Base-by-base conservation (phyloP, 1,140 invertebrate genomes). In the Orchestia grillus region DNA sequence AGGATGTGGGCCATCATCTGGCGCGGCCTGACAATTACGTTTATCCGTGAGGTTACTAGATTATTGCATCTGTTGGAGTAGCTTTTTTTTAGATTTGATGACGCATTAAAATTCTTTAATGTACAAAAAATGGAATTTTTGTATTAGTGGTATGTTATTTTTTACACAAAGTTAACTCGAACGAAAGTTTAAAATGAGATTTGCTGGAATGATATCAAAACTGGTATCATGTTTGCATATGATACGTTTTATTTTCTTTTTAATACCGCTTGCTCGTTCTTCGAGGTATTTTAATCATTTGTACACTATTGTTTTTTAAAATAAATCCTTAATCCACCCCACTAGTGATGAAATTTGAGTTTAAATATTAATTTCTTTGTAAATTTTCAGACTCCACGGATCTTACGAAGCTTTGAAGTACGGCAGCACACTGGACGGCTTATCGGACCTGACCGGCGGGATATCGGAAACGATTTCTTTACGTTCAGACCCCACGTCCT, bases 321-420 rank as follows among this genome's bases (percentile, higher is more conserved):
- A 77, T 77, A 36, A 8, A 77, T 15, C 28, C 11, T 77, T 23
- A 77, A 15, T 19, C 15, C 11, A 3, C 36, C 62, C 62, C 62
- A 36, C 62, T 15, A 28, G 11, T 77, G 62, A 23, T 36, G 3
- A 77, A 77, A 77, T 3, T 77, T 77, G 62, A 77, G 3, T 90
- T 42, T 11, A 11, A 42, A 42, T n/a, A 90, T 90, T 90, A 3
- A 90, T 90, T 42, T 42, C 42, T 41, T 0, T 90, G 36, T 90
- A 15, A 47, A 94, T 96, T 42, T 97, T 98, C 97, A 99, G 99
- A 97, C 98, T 99, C 96, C 99, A 99, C 97, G 99, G 99, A 0
- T 99, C 99, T 0, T 99, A 99, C 97, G 99, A 99, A 97, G 99
- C 99, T 0, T 98, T 99, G 15, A 99, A 99, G 97, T 99, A 99